Base-by-base conservation (phyloP, 2,888 invertebrate species). In the Emesis russula region DNA sequence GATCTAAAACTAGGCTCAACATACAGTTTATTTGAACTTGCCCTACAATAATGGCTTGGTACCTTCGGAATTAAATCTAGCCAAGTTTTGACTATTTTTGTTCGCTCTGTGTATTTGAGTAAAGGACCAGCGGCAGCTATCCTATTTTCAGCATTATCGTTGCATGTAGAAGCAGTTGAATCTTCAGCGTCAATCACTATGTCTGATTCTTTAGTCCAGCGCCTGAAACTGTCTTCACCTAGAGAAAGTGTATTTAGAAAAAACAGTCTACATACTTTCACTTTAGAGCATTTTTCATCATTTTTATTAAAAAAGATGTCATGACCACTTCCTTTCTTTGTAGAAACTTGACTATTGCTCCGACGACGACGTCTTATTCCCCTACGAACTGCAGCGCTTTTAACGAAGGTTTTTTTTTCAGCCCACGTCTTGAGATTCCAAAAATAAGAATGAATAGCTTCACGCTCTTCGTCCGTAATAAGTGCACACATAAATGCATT, bases 191-290 rank as follows among this genome's bases (percentile, higher is more conserved):
- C 63, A 63, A 74, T 74, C 74, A 74, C 31, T 74, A 4, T 74
- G 74, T 18, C 31, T 13, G 31, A 44, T 15, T 74, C 87, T 86
- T 83, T 88, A 84, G 74, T 75, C 81, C 82, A 82, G 15, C 82
- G 82, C 13, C 74, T 36, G 18, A 82, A 75, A 33, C 75, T 82
- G 38, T 82, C 82, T 75, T 75, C 68, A 13, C 82, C 82, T 5
- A 82, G n/a, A 75, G 44, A 75, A 38, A 82, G 68, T 9, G 82
- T 82, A 75, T 82, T 58, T 66, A 81, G 73, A 68, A 81, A 81
- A 25, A 81, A 81, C 36, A 81, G 53, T 81, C 81, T 68, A 38
- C 73, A 73, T 53, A 73, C 38, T 73, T 73, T 73, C 41, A 74
- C 74, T 33, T 74, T 74, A 3, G 44, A 33, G 73, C n/a, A 80